Evolutionary conservation across 2,113 vertebrate genomes (phyloP), one percentile per base, ranked within the genome.

Genomic region (Neomonachus schauinslandi): DNA sequence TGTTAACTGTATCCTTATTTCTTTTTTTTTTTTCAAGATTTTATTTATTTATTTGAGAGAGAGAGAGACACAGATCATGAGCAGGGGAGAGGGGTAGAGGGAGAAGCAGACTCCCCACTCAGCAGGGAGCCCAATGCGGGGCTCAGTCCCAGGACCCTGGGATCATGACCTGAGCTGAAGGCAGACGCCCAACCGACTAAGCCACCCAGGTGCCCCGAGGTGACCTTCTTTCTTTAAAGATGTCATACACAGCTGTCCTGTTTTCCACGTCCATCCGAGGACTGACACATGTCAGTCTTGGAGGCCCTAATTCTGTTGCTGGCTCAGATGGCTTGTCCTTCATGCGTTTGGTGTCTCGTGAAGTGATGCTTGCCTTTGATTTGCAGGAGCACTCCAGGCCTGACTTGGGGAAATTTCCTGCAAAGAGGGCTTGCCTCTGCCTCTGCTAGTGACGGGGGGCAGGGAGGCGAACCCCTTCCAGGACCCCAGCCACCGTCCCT

Each of bases 231-330:
- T 33, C 65, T 42, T 84, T 84, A 31, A 93, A 28, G 26, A 33
- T 14, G 5, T 10, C 18, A 2, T 4, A 0, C 49, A 33, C 12
- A 10, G 53, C 57, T 7, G 13, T 51, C 21, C 53, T 1, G 33
- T 57, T 71, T 63, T n/a, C 42, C 31, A 3, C 19, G 6, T 14
- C 31, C 63, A 14, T 39, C 90, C 13, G 33, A 33, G 5, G 0
- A 1, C 59, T 2, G 67, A 15, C 22, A 7, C 36, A 4, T 0
- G 10, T 55, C 69, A 4, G 79, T 51, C 89, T 33, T 18, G 11
- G 28, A 31, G 28, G 2, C 4, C 31, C 88, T 79, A 1, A 21
- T 46, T 71, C 80, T 84, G 24, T 65, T 51, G 65, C 49, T 19
- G 22, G 8, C 74, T 39, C 85, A 53, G 4, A 33, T 2, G 21